Percentiles rank a stretch among this genome's conserved stretches.
These are phyloP conservation scores for Lysiphlebus fabarum DNA, from an alignment of 1,140 invertebrate species.

Conservation along the genomic window DNA sequence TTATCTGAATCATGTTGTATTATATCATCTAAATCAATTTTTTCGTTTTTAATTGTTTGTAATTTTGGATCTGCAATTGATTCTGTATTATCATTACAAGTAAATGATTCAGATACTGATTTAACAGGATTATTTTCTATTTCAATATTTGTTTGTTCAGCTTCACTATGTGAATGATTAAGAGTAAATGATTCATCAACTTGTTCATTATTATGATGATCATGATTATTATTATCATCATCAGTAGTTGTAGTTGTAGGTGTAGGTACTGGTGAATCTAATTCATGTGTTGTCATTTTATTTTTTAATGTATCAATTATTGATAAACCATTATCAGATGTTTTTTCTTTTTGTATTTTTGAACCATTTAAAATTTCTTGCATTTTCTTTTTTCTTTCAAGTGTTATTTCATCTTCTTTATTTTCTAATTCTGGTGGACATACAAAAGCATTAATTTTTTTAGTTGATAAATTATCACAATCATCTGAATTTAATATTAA, in stretches of 20 bases:
- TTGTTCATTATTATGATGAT: constrained; percentile 1
- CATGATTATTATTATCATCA: not conserved
- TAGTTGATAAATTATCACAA: constrained; percentile 4
- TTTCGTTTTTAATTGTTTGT: not conserved
- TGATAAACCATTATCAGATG: constrained; percentile 31
- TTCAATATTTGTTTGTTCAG: too few relatives aligned
- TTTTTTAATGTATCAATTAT: constrained; percentile 49
- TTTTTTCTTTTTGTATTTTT: too few relatives aligned
- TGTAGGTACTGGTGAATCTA: constrained; percentile 11
- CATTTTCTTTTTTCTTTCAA: constrained; percentile 49
- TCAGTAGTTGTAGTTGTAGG: not conserved
- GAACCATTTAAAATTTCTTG: constrained; percentile 43
- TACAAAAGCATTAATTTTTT: constrained; percentile 49
- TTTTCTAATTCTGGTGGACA: constrained; percentile 49
- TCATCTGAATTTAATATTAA: constrained; percentile 6
- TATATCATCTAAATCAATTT: not conserved
- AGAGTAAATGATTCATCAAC: too few relatives aligned
- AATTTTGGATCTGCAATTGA: not conserved
- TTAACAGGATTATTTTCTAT: not conserved
- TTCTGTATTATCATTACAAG: not conserved
- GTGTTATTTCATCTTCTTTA: constrained; percentile 47
- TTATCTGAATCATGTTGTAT: constrained; percentile 3
- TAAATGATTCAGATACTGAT: not conserved
- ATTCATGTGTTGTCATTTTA: constrained; percentile 42
- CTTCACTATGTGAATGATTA: too few relatives aligned